Evolutionary conservation across 1,140 invertebrate genomes (phyloP), one percentile per base, ranked within the genome.

Genomic region (Reticulitermes speratus): DNA sequence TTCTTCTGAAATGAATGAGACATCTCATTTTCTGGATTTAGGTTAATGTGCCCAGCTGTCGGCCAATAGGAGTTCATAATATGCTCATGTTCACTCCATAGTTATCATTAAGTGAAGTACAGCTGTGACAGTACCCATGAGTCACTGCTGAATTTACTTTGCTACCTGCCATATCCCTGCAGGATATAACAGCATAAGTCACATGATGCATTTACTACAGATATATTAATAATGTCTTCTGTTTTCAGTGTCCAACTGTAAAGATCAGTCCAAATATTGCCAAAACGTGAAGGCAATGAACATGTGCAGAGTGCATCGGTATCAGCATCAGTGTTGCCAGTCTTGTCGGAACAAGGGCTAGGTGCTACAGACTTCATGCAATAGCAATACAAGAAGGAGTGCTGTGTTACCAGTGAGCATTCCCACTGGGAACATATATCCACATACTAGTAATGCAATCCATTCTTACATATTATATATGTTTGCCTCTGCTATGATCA

Each of bases 281-380:
- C 93, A 94, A 88, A 96, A 96, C 89, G 96, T 97, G 25, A 94
- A 95, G 89, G 92, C 94, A 44, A 95, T 97, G 94, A 96, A 96
- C 89, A 94, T 97, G 92, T 97, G 97, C 91, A 94, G 94, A 85
- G 92, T 96, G 86, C 93, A 94, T 88, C 93, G 95, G 65, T 97
- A 97, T 90, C 94, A 95, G 90, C 94, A 95, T 88, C 96, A 96
- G 89, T 97, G 97, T 90, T 97, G 97, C 91, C 94, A 95, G 88
- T 96, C 96, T 85, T 97, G 96, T 89, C 92, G 89, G 85, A 86
- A 86, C 52, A 86, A 84, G 65, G 86, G 86, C 65, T 86, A 86
- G 65, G 32, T 48, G 19, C n/a, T n/a, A 85, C 30, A 85, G n/a
- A 55, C 45, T 55, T 30, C 25, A 65, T 38, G 75, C n/a, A 16